These are phyloP conservation scores for Leucophora obtusa DNA, from an alignment of 2,888 invertebrate genomes.

Conservation along the genomic window DNA sequence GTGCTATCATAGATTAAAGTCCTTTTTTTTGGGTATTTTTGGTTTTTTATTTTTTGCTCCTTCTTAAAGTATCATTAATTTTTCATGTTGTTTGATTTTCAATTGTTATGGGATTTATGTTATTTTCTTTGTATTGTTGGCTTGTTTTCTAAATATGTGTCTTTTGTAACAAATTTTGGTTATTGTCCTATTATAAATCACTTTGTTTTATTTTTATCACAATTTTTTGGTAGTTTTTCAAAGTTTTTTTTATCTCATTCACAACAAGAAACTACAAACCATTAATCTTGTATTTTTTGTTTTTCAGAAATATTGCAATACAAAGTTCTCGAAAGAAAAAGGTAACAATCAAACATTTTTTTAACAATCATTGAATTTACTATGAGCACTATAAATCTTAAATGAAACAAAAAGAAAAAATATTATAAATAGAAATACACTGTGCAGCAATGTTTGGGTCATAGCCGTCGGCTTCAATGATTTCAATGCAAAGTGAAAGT, in stretches of 20 bases:
- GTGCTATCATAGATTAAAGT: background rate
- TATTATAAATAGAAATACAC: no score
- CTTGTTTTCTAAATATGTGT: conserved; percentile 15
- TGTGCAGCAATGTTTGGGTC: no score
- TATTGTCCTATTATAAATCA: conserved; percentile 60
- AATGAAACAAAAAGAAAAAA: conserved; percentile 12
- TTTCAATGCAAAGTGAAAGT: no score
- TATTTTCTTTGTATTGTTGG: conserved; percentile 9
- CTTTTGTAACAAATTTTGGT: conserved; percentile 52
- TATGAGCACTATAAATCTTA: conserved; percentile 44
- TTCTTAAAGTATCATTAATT: conserved; percentile 53
- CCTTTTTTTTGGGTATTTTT: background rate
- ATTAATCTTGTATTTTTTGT: background rate
- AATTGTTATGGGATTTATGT: conserved; percentile 44
- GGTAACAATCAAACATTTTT: conserved; percentile 22
- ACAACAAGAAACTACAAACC: conserved; percentile 7
- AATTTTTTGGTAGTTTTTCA: conserved; percentile 4
- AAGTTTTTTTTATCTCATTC: background rate
- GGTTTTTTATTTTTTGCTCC: background rate
- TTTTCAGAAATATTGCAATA: conserved; percentile 23
- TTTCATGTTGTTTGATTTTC: conserved; percentile 49
- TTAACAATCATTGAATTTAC: conserved; percentile 27
- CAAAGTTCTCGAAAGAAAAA: conserved; percentile 33
- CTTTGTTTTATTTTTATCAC: conserved; percentile 59
- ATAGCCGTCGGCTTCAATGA: no score